Base-by-base conservation (phyloP, 2,113 vertebrate species). In the Phalacrocorax pelagicus region DNA sequence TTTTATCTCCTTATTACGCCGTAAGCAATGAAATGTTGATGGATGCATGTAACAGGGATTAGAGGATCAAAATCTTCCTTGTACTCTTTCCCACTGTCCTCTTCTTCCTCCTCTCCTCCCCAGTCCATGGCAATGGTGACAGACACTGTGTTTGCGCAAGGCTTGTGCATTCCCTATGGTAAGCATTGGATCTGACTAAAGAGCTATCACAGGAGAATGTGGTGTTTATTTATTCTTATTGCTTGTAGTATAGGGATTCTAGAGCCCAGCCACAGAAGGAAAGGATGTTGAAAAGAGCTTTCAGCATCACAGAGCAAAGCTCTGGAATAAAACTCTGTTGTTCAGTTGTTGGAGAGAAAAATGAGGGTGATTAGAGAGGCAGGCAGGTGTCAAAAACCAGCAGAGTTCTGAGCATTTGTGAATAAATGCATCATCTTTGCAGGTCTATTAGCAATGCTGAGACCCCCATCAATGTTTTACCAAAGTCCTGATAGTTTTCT, bases 1-100 rank as follows among this genome's bases (percentile, higher is more conserved):
- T 96, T 94, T 91, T 84, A 47, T 88, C 29, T 86, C 18, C 52
- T 80, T 58, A 58, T 91, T 61, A 38, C 32, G 36, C 27, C 34
- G 11, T 40, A 77, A 70, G 42, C 32, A 22, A 26, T 75, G 34
- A 70, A 73, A 12, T 82, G 55, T 62, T 92, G 46, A 61, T 93
- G 44, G 55, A 18, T 63, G 59, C n/a, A 15, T 49, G 27, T 70
- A 49, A 54, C 14, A 5, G 57, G 74, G 54, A 89, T 81, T 81
- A 91, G 20, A 78, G 59, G 30, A 84, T 73, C 67, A 74, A 67
- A 94, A 74, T 86, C 27, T 72, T 16, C 80, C 7, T 51, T 63
- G 17, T 38, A 1, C 13, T 81, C 58, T 70, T 84, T 71, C 72
- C 29, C 20, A 26, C 29, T 51, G 36, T 49, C 57, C 23, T 87